Evolutionary conservation across 2,113 vertebrate species (phyloP), one percentile per base, ranked within the genome.

Genomic region (Zingel zingel): DNA sequence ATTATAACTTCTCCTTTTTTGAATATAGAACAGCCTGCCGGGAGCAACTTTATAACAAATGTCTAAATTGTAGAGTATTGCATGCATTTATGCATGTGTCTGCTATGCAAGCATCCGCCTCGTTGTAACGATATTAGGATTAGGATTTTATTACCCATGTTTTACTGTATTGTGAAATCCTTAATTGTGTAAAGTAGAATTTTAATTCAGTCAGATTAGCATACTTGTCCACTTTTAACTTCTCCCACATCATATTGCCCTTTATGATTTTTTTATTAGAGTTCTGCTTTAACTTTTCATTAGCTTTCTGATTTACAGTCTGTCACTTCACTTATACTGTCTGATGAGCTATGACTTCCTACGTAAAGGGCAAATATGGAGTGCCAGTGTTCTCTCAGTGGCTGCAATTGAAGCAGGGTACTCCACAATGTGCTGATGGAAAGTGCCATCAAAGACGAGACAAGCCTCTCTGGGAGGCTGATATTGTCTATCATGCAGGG

Each of bases 391-490:
- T 25, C 58, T 63, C 66, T 64, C 5, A 13, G 53, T 65, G 73
- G 68, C 76, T 90, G 68, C 73, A 78, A 43, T 48, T 84, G 67
- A 82, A 81, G 73, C 81, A 16, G 21, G 36, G 64, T 73, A 68
- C 69, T 68, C 58, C 58, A 81, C 86, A 81, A 39, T 79, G 82
- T 70, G 68, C 74, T 78, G 88, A 87, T 83, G 79, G 87, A 90
- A 90, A 91, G 80, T 82, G 77, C 83, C 80, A 84, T 87, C 82
- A 73, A 79, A 89, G 63, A 80, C 70, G 1, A 51, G 80, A 76
- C 76, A 3, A 43, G 39, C 39, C 74, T 86, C 78, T 27, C 50
- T n/a, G 80, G 81, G 76, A 82, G 86, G 27, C 51, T 68, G 77
- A 78, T 87, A 88, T 83, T 89, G 88, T 89, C 72, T 77, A 2